Evolutionary conservation across 2,797 vertebrate species (phyloP).

Genomic region (Enteromius paludinosus): DNA sequence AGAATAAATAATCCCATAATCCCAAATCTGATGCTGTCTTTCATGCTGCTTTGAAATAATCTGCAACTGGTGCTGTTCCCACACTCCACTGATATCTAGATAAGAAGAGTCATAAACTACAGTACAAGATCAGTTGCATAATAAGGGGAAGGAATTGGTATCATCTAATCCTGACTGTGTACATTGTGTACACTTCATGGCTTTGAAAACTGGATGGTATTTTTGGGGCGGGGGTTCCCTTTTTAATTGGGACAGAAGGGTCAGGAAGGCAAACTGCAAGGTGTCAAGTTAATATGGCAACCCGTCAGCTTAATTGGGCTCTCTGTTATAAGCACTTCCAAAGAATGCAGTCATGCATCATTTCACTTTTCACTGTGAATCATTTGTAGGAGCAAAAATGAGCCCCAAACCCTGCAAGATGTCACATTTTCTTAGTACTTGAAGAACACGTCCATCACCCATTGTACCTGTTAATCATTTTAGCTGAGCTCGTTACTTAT

Average conservation of each 20-base stretch:
- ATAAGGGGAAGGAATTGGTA: background rate
- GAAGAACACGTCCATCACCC: slow-evolving; percentile 4
- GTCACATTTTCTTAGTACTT: background rate
- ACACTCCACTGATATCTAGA: slow-evolving; percentile 8
- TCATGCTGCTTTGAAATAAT: background rate
- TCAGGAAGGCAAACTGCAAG: slow-evolving; percentile 17
- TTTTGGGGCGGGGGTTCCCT: background rate
- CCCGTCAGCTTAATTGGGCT: slow-evolving; percentile 22
- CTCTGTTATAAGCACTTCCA: slow-evolving; percentile 33
- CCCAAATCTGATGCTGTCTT: slow-evolving; percentile 3
- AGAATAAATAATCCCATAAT: background rate
- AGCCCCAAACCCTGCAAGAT: slow-evolving; percentile 10
- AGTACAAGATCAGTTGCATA: slow-evolving; percentile 4
- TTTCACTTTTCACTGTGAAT: slow-evolving; percentile 18
- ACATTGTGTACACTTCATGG: background rate
- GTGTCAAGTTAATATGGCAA: slow-evolving; percentile 36
- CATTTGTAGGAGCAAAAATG: background rate
- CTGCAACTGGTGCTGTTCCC: background rate
- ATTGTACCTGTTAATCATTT: slow-evolving; percentile 54
- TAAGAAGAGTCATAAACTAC: slow-evolving; percentile 1
- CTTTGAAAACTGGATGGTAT: background rate
- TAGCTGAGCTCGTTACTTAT: slow-evolving; percentile 29
- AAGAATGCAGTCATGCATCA: slow-evolving; percentile 3
- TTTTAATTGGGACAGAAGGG: slow-evolving; percentile 17
- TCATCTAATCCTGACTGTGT: background rate